Conservation (phyloP, 2,888 invertebrate species). For the Phymatocera aterrima region DNA sequence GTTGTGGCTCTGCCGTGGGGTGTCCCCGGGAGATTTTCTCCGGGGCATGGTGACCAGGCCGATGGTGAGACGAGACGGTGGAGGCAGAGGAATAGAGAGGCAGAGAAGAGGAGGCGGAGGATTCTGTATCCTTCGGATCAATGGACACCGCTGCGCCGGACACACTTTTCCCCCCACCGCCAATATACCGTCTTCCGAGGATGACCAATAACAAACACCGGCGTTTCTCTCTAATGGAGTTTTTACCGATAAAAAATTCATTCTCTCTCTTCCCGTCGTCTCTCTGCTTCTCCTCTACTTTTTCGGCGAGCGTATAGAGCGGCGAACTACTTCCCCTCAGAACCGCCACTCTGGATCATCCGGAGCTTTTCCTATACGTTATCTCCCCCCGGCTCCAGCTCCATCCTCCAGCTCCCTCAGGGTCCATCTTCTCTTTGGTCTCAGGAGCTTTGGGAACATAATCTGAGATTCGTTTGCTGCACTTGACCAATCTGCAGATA, state of each 20-base stretch:
- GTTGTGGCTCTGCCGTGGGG: conserved; percentile 31
- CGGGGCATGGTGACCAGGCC: conserved; percentile 38
- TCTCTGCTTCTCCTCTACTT: conserved; percentile 51
- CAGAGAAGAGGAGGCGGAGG: conserved; percentile 57
- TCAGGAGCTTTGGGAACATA: conserved; percentile 1
- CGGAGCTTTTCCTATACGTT: conserved; percentile 15
- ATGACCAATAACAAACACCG: conserved; percentile 74
- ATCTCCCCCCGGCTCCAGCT: conserved; percentile 49
- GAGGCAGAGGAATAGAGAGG: conserved; percentile 46
- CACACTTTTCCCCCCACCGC: conserved; percentile 52
- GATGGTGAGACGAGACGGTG: conserved; percentile 35
- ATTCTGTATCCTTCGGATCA: conserved; percentile 68
- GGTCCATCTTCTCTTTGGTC: conserved; percentile 38
- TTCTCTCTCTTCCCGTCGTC: conserved; percentile 58
- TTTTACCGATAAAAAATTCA: conserved; percentile 74
- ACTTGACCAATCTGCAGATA: conserved; percentile 1
- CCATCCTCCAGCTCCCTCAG: conserved; percentile 54
- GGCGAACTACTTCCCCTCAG: conserved; percentile 1
- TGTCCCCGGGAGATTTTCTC: neutral
- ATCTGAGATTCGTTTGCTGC: conserved; percentile 6
- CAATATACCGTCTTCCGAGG: conserved; percentile 62
- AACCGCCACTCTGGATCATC: conserved; percentile 20
- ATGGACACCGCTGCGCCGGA: conserved; percentile 69
- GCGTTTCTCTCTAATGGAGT: conserved; percentile 72
- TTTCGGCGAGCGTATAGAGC: conserved; percentile 52